Evolutionary conservation across 1,140 invertebrate genomes (phyloP), one percentile per base, ranked within the genome.

Genomic region (Fopius arisanus): DNA sequence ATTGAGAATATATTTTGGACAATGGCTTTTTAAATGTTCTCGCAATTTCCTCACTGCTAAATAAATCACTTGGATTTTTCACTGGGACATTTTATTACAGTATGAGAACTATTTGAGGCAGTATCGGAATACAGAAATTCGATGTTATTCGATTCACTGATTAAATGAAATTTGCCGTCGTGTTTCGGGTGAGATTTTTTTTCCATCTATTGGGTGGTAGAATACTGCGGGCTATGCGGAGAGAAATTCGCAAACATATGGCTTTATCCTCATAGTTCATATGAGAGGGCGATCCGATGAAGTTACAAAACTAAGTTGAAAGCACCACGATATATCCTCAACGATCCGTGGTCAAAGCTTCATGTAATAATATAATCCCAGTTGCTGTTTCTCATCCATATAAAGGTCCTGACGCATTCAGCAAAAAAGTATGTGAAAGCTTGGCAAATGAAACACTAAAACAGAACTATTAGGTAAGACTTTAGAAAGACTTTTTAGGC

Each of bases 231-330:
- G 54, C 26, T 59, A 59, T 4, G 54, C 23, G 19, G 54, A 23
- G 21, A 19, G 54, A 59, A 59, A 59, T 59, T 59, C 54, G 54
- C 26, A 59, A 59, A 59, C 54, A 23, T 59, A 66, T 40, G 63
- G 63, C 63, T 66, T 66, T 33, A 66, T 66, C 28, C 63, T 59
- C 63, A 40, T 66, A 33, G 63, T 66, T 19, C 16, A 66, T 21
- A 63, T n/a, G 16, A 19, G 54, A 23, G 54, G 54, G 21, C 37
- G n/a, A 67, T 29, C 31, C 21, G 21, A 51, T 31, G 21, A 62
- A 70, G 69, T 70, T 70, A 40, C 31, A 63, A 70, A 70, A 70
- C 69, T 63, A 70, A 59, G 51, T 70, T 70, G 69, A 70, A 54
- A 63, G 28, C 23, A 62, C 29, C 19, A 31, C 66, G 43, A 21